phyloP scores from a whole-genome alignment of 37 sponge, comb jelly and placozoan genomes.

The Tethya wilhelma region DNA sequence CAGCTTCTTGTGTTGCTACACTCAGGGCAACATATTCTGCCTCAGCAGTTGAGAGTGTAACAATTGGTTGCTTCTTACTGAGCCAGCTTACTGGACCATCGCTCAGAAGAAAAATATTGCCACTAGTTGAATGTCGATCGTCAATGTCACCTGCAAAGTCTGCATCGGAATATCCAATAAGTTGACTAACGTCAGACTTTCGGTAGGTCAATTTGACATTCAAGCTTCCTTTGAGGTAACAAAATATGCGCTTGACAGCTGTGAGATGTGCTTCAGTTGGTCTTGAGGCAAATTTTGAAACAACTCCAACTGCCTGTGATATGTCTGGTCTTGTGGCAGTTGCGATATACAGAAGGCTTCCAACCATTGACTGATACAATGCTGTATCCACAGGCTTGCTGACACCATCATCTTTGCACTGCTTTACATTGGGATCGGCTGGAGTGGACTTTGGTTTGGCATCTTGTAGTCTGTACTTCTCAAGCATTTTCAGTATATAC shows the following conservation, averaged over 20 bases:
- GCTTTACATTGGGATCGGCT: conserved; percentile 34
- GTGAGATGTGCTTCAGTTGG: conserved; percentile 38
- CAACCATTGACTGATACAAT: conserved; percentile 44
- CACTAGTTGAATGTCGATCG: conserved; percentile 48
- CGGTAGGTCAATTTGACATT: conserved; percentile 26
- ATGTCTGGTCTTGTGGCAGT: conserved; percentile 28
- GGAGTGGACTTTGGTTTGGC: conserved; percentile 28
- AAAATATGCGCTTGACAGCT: conserved; percentile 42
- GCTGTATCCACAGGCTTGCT: conserved; percentile 21
- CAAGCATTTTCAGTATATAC: conserved; percentile 33
- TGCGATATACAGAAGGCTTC: conserved; percentile 39
- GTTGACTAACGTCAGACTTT: conserved; percentile 9
- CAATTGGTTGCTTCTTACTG: conserved; percentile 50
- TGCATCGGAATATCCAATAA: conserved; percentile 50
- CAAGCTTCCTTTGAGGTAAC: conserved; percentile 50
- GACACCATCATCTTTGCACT: conserved; percentile 11
- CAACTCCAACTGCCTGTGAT: too few relatives aligned
- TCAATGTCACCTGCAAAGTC: conserved; percentile 50
- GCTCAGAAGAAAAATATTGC: conserved; percentile 30
- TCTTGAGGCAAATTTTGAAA: conserved; percentile 20
- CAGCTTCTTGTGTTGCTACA: too few relatives aligned
- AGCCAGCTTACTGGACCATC: conserved; percentile 39
- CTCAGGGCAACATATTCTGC: conserved; percentile 42
- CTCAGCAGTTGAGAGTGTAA: conserved; percentile 36
- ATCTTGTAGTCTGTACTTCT: conserved; percentile 14